Conservation (phyloP, 1,140 invertebrate genomes). For the Gonatopus flavifemur region DNA sequence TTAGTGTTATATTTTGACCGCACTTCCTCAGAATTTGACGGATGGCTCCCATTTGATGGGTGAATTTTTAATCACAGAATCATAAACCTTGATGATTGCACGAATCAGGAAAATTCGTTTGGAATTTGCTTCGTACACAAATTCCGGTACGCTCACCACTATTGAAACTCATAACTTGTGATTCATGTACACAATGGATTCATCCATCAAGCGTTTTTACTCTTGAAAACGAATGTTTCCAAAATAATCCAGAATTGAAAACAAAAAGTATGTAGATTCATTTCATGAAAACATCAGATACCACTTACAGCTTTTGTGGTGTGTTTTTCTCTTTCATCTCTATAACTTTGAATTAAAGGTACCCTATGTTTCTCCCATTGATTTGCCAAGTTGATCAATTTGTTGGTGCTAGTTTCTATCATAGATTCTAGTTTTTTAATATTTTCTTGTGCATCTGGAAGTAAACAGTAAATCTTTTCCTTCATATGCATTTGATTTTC, state of each 20-base stretch:
- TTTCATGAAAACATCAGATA: conserved; percentile 4
- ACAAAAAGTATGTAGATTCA: neutral
- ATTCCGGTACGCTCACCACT: no score
- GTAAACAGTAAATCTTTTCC: conserved; percentile 65
- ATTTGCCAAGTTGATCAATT: conserved; percentile 64
- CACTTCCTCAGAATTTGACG: no score
- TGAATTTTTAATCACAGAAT: no score
- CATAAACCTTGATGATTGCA: no score
- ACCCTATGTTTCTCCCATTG: conserved; percentile 73
- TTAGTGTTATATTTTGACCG: no score
- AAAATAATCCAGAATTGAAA: neutral
- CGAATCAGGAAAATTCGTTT: no score
- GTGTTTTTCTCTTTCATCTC: conserved; percentile 62
- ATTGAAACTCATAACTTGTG: no score
- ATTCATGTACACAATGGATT: no score
- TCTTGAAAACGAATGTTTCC: neutral
- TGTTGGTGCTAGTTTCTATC: conserved; percentile 64
- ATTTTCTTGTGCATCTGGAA: conserved; percentile 67
- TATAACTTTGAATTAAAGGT: conserved; percentile 66
- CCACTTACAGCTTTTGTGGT: conserved; percentile 63
- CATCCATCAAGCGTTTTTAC: no score
- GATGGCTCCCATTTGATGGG: no score
- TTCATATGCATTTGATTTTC: conserved; percentile 60
- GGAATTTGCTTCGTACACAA: no score
- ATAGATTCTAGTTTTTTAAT: conserved; percentile 64